A percentile compares a stretch with the other conserved stretches of the same genome.
Conservation (phyloP, 92 coral and sea anemone species). For the Zoanthus solanderi region DNA sequence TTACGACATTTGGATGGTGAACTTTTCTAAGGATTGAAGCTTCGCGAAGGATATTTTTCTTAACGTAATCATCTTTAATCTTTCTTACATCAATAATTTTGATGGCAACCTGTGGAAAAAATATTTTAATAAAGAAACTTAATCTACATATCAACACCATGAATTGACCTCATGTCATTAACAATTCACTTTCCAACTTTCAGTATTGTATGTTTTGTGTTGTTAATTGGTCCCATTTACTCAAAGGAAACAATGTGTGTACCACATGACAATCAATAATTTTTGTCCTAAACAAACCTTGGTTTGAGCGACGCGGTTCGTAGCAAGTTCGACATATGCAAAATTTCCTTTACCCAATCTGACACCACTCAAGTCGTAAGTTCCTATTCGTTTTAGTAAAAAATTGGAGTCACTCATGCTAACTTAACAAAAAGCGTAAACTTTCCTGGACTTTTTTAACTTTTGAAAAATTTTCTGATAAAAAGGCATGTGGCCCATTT, state of each 20-base stretch:
- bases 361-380: conserved; percentile 87
- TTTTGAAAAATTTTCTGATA: conserved; percentile 61
- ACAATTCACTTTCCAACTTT: conserved; percentile 31
- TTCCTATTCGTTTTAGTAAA: conserved; percentile 87
- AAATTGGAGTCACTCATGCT: conserved; percentile 75
- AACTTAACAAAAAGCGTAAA: neutral
- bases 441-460: conserved; percentile 47
- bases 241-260: conserved; percentile 38
- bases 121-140: neutral
- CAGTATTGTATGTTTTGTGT: conserved; percentile 34
- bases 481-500: conserved; percentile 85
- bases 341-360: conserved; percentile 96
- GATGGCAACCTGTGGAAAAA: conserved; percentile 85
- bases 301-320: conserved; percentile 86
- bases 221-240: conserved; percentile 26
- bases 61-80: conserved; percentile 82
- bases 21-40: conserved; percentile 83
- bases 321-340: conserved; percentile 92
- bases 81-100: conserved; percentile 87
- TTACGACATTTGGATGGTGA: conserved; percentile 90
- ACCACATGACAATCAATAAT: conserved; percentile 35
- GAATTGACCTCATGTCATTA: conserved; percentile 39
- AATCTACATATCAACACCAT: neutral
- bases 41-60: conserved; percentile 86
- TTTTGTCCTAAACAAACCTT: conserved; percentile 70